Evolutionary conservation across 2,797 vertebrate genomes (phyloP).

Genomic region (Microchirus variegatus): DNA sequence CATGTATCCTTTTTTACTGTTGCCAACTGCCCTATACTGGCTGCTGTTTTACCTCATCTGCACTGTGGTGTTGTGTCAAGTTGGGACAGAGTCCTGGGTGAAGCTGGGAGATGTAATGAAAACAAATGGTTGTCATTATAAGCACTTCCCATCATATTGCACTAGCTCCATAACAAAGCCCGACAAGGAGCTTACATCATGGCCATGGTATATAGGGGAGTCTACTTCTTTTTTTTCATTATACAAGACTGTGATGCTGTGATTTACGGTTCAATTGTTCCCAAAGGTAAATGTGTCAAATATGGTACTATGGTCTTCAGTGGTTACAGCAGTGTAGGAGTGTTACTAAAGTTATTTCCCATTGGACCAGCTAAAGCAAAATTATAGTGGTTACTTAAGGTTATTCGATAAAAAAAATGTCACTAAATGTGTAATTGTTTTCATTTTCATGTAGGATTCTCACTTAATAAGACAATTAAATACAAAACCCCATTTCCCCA

Average conservation of each 20-base stretch:
- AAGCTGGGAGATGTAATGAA: constrained; percentile 68
- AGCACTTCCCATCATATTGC: constrained; percentile 62
- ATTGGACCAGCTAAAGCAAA: constrained; percentile 31
- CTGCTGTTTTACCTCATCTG: constrained; percentile 34
- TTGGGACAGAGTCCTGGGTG: constrained; percentile 43
- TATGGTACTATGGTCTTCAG: constrained; percentile 31
- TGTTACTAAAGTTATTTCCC: constrained; percentile 60
- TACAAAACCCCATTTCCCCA: too few species aligned
- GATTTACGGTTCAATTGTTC: constrained; percentile 55
- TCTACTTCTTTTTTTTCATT: constrained; percentile 49
- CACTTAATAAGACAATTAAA: too few species aligned
- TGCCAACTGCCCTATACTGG: constrained; percentile 19
- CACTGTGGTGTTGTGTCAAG: constrained; percentile 40
- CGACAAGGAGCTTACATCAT: constrained; percentile 62
- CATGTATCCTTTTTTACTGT: neutral
- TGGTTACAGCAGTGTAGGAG: constrained; percentile 29
- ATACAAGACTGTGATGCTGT: constrained; percentile 43
- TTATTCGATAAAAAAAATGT: constrained; percentile 28
- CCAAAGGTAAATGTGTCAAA: constrained; percentile 48
- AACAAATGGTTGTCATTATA: constrained; percentile 76
- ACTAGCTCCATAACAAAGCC: constrained; percentile 57
- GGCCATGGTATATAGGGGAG: constrained; percentile 24
- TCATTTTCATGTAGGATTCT: neutral
- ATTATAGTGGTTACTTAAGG: constrained; percentile 17
- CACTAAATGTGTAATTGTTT: constrained; percentile 14